A percentile compares a stretch with the other conserved stretches of the same genome.
Conservation (phyloP, 2,113 vertebrate genomes). For the Cephalopholis sonnerati region DNA sequence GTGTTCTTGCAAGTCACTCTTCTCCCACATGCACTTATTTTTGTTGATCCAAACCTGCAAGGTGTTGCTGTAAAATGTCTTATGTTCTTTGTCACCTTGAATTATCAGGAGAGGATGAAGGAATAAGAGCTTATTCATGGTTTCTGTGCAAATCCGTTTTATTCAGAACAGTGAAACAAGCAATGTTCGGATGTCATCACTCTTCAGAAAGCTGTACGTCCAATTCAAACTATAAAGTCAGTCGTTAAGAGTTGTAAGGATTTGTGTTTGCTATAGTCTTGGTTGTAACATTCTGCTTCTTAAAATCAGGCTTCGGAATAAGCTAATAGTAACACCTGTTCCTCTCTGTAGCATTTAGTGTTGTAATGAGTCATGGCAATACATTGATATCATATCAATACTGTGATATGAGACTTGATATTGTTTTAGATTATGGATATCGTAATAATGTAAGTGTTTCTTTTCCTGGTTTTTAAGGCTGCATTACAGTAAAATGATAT, state of each 20-base stretch:
- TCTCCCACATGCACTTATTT: not conserved
- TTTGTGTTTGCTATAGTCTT: not conserved
- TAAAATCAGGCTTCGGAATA: not conserved
- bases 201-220: not conserved
- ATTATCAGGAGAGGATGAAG: not conserved
- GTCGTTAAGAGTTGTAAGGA: not conserved
- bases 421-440: too few species aligned
- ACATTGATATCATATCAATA: too few species aligned
- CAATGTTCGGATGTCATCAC: not conserved
- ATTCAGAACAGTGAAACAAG: not conserved
- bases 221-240: not conserved
- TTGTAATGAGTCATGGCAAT: not conserved
- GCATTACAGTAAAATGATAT: too few species aligned
- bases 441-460: too few species aligned
- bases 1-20: conserved; percentile 8
- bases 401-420: too few species aligned
- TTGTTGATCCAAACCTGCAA: not conserved
- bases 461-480: too few species aligned
- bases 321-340: not conserved
- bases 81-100: conserved; percentile 9
- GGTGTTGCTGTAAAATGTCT: not conserved
- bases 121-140: not conserved
- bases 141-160: not conserved
- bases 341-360: not conserved
- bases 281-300: not conserved